These are phyloP conservation scores for Capromys pilorides DNA, from an alignment of 2,797 vertebrate species.

Conservation along the genomic window DNA sequence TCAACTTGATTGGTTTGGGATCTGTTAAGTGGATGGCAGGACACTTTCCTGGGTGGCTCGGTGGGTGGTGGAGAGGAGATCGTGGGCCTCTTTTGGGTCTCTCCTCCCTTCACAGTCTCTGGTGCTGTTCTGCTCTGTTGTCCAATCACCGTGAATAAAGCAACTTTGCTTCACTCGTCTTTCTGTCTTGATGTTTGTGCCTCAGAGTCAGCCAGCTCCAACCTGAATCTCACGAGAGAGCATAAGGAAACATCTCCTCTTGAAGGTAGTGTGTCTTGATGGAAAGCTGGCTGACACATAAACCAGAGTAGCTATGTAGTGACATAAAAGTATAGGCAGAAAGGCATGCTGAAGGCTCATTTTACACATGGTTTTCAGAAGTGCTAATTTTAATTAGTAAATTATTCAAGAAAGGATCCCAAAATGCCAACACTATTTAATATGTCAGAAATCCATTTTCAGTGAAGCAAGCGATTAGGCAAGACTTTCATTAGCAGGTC, in stretches of 20 bases:
- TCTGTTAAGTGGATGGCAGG: background rate
- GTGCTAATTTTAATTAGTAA: background rate
- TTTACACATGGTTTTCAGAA: background rate
- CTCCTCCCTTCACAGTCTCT: background rate
- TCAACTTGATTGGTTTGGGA: background rate
- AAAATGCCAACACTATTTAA: background rate
- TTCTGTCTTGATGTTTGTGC: background rate
- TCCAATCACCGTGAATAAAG: background rate
- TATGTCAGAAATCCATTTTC: constrained; percentile 19
- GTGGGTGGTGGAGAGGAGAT: background rate
- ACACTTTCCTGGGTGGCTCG: background rate
- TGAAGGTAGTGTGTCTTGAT: background rate
- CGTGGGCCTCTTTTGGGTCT: background rate
- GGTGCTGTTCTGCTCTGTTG: background rate
- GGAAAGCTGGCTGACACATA: background rate
- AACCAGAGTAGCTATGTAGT: background rate
- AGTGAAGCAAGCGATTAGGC: background rate
- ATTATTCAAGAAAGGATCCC: background rate
- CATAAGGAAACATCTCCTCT: background rate
- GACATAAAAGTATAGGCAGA: background rate
- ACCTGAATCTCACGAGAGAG: background rate
- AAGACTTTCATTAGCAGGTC: background rate
- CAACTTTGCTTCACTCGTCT: background rate
- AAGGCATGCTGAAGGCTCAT: background rate
- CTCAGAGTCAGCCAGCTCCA: background rate